Conservation (phyloP, 2,888 invertebrate genomes). For the Drosophila anceps region DNA sequence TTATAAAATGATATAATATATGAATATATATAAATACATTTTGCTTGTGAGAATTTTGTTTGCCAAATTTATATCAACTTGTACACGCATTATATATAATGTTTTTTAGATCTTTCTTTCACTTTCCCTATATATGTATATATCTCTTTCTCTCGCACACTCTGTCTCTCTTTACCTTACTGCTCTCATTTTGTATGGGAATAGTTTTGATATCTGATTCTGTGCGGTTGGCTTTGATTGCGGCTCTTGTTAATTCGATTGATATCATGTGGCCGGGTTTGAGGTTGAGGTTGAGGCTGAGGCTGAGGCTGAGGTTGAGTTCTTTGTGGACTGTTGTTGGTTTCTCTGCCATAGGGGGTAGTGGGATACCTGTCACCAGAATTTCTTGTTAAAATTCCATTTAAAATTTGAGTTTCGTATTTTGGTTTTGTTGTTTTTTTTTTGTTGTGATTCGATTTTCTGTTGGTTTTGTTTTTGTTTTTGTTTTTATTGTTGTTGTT, state of each 20-base stretch:
- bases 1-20: not conserved
- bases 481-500: conserved; percentile 30
- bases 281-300: conserved; percentile 30
- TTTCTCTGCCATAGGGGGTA: conserved; percentile 41
- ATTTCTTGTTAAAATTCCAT: conserved; percentile 44
- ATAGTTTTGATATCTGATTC: conserved; percentile 30
- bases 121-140: not conserved
- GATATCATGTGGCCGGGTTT: conserved; percentile 37
- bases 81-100: conserved; percentile 85
- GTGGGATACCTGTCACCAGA: conserved; percentile 52
- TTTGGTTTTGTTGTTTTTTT: conserved; percentile 22
- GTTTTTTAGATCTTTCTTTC: conserved; percentile 77
- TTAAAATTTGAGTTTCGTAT: conserved; percentile 2
- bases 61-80: conserved; percentile 64
- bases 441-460: conserved; percentile 13
- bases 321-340: conserved; percentile 24
- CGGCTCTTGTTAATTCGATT: conserved; percentile 37
- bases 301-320: conserved; percentile 22
- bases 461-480: conserved; percentile 16
- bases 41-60: conserved; percentile 48
- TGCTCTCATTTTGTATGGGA: conserved; percentile 25
- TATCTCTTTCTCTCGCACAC: not conserved
- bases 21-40: conserved; percentile 20
- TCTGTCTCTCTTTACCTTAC: not conserved
- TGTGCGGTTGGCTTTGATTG: conserved; percentile 31